Percentiles rank a stretch among this genome's conserved stretches.
Conservation (phyloP, 1,140 invertebrate genomes). For the Hyles vespertilio region DNA sequence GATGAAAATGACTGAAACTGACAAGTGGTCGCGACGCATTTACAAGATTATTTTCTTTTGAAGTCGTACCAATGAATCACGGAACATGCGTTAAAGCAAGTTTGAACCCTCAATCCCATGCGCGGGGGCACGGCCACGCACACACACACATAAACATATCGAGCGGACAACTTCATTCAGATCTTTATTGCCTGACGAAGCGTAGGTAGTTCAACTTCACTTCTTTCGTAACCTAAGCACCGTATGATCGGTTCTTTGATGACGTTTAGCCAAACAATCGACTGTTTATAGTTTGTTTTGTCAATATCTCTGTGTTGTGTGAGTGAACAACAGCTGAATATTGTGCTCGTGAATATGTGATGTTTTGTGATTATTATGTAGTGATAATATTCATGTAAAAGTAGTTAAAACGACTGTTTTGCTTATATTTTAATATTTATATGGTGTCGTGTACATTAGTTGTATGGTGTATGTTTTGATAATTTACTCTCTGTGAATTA, state of each 20-base stretch:
- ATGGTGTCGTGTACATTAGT: too few relatives aligned
- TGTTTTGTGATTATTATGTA: constrained; percentile 13
- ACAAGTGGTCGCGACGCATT: too few relatives aligned
- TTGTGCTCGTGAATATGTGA: constrained; percentile 24
- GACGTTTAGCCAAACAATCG: constrained; percentile 58
- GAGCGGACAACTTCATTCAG: constrained; percentile 58
- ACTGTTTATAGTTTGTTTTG: constrained; percentile 57
- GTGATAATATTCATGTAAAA: too few relatives aligned
- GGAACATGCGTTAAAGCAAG: constrained; percentile 34
- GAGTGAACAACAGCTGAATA: constrained; percentile 19
- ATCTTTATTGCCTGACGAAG: constrained; percentile 29
- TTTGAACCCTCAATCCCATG: constrained; percentile 48
- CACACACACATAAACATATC: constrained; percentile 41
- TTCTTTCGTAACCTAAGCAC: constrained; percentile 33
- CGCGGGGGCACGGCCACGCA: constrained; percentile 44
- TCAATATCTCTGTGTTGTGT: constrained; percentile 48
- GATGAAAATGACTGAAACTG: too few relatives aligned
- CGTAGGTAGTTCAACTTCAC: constrained; percentile 47
- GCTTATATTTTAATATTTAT: too few relatives aligned
- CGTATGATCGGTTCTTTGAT: constrained; percentile 49
- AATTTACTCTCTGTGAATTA: too few relatives aligned
- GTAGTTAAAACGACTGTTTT: too few relatives aligned
- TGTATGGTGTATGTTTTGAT: too few relatives aligned
- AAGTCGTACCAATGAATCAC: constrained; percentile 27
- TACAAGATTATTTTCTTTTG: constrained; percentile 4